Percentiles rank a stretch among this genome's conserved stretches.
Evolutionary conservation across 2,797 vertebrate genomes (phyloP).

Genomic region (Sebastes iracundus): DNA sequence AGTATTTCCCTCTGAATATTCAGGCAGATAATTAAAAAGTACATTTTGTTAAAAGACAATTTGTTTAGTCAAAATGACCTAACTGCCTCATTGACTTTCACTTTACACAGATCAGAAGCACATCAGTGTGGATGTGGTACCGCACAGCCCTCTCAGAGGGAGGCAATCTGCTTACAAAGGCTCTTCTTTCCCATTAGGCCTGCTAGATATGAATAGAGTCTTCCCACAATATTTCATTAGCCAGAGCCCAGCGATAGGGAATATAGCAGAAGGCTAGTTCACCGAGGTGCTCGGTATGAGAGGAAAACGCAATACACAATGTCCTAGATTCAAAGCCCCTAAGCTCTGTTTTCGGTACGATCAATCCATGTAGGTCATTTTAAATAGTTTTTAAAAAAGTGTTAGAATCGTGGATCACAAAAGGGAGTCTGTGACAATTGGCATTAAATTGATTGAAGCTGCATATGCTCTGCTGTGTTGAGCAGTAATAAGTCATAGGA

Average conservation of each 20-base stretch:
- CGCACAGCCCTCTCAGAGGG: constrained; percentile 36
- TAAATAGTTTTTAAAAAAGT: constrained; percentile 52
- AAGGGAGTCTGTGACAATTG: constrained; percentile 24
- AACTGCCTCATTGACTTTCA: constrained; percentile 54
- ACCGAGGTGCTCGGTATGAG: constrained; percentile 40
- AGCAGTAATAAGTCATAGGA: constrained; percentile 58
- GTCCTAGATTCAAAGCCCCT: constrained; percentile 65
- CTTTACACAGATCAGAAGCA: constrained; percentile 33
- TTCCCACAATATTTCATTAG: constrained; percentile 72
- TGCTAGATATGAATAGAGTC: constrained; percentile 68
- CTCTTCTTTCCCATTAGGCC: constrained; percentile 62
- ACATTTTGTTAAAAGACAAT: background rate
- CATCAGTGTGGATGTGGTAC: constrained; percentile 36
- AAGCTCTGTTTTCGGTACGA: constrained; percentile 52
- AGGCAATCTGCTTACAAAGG: constrained; percentile 66
- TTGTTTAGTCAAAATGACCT: constrained; percentile 42
- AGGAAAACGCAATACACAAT: constrained; percentile 46
- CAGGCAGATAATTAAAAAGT: constrained; percentile 26
- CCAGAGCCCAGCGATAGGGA: constrained; percentile 52
- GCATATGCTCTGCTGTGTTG: constrained; percentile 16
- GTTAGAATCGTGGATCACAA: constrained; percentile 18
- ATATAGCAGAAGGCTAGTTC: constrained; percentile 39
- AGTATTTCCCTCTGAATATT: constrained; percentile 1
- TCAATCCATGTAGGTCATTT: constrained; percentile 73
- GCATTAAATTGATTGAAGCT: constrained; percentile 49